Percentiles rank a stretch among this genome's conserved stretches.
phyloP scores from a whole-genome alignment of 2,113 vertebrate species.

The Pseudopipra pipra region DNA sequence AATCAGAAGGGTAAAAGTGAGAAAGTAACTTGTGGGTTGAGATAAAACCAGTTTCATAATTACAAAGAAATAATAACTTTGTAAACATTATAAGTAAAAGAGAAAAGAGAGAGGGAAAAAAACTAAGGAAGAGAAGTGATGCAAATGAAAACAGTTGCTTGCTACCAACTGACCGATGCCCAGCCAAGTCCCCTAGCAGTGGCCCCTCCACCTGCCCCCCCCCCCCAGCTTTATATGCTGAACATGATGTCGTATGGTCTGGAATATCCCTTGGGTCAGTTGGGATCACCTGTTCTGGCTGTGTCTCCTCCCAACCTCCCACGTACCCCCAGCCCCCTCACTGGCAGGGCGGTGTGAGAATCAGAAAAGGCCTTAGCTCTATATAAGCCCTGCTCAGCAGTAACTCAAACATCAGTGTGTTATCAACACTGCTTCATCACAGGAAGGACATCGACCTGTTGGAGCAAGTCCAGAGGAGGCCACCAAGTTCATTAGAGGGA shows the following conservation, averaged over 20 bases:
- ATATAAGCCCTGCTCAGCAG: no score
- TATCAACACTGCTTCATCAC: no score
- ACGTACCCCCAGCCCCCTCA: no score
- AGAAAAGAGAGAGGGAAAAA: not conserved
- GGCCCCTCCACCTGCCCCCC: not conserved
- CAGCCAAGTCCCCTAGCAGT: not conserved
- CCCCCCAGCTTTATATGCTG: not conserved
- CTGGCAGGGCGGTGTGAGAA: no score
- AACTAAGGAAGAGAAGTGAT: not conserved
- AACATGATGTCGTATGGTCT: not conserved
- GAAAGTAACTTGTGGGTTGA: not conserved
- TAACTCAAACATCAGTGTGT: no score
- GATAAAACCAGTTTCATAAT: not conserved
- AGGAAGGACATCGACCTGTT: no score
- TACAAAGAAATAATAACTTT: not conserved
- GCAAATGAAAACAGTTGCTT: not conserved
- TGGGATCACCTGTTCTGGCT: no score
- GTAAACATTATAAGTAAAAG: not conserved
- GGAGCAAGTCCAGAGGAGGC: no score
- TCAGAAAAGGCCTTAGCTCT: no score
- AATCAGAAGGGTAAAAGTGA: not conserved
- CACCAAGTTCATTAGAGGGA: no score
- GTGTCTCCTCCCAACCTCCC: no score
- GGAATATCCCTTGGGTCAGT: not conserved
- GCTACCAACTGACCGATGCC: not conserved